Evolutionary conservation across 2,113 vertebrate species (phyloP), one percentile per base, ranked within the genome.

Genomic region (Alosa alosa): DNA sequence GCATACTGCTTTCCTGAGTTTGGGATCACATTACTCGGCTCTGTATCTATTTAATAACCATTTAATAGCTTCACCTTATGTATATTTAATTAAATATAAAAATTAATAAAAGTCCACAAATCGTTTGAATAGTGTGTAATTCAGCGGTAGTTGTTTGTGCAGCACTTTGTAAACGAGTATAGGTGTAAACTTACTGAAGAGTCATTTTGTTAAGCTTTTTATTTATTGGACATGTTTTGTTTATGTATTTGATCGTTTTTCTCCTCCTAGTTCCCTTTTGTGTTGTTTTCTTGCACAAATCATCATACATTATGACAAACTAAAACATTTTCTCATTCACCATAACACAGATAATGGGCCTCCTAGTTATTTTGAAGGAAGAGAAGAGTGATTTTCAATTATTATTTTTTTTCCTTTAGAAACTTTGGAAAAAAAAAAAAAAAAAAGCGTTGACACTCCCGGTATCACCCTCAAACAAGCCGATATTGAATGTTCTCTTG

Each of bases 31-130:
- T 89, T 92, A 85, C 64, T 84, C 64, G 1, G 78, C 75, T 85
- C 88, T 84, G 20, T 60, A 55, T 88, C 85, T 86, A 72, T 91
- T 88, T 87, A 82, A 4, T 87, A 64, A 86, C 81, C 88, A 89
- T 86, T 88, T 90, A 87, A 92, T 91, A 89, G 87, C 75, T 57
- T 81, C 7, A 25, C 49, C 55, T 89, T 83, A 90, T 91, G 81
- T 86, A 90, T 90, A 87, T 72, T 86, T 90, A 88, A 90, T 82
- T 36, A 78, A 39, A 90, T 83, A 88, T 84, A 81, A 83, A 20
- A 83, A 83, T 25, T 1, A 83, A 60, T 60, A 44, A 60, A 44
- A 60, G 0, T 4, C 13, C 82, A 18, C 85, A 88, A 41, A 78
- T 39, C 2, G 11, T 39, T 7, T 15, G 11, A 78, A 36, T 6